A percentile compares a stretch with the other conserved stretches of the same genome.
These are phyloP conservation scores for Ceyx melanurus DNA, from an alignment of 2,113 vertebrate species.

Conservation along the genomic window DNA sequence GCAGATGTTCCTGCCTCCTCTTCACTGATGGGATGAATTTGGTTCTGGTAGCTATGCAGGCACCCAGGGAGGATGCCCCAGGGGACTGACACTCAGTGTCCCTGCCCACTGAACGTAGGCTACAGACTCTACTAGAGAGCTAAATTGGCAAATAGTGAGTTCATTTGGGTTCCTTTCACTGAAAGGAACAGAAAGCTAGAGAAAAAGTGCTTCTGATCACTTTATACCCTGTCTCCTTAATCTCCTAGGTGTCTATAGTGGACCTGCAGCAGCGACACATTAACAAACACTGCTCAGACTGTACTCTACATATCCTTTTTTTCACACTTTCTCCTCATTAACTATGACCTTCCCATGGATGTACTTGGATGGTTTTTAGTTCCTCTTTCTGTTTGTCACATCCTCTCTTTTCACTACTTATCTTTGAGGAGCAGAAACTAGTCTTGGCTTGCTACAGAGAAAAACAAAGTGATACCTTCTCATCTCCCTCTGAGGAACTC, in stretches of 20 bases:
- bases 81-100: fast-evolving
- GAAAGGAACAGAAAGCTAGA: not conserved
- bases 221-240: not conserved
- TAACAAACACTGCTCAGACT: not conserved
- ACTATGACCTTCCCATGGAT: not conserved
- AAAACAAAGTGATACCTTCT: not conserved
- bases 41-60: not conserved
- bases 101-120: not conserved
- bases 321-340: not conserved
- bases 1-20: not conserved
- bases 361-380: not conserved
- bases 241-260: not conserved
- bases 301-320: not conserved
- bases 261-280: not conserved
- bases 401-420: not conserved
- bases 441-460: not conserved
- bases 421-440: not conserved
- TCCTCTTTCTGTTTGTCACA: not conserved
- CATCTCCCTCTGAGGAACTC: not conserved
- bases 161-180: not conserved
- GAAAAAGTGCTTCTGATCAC: not conserved
- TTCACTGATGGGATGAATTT: not conserved
- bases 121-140: not conserved
- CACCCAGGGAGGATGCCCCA: not conserved
- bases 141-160: not conserved